Evolutionary conservation across 2,113 vertebrate genomes (phyloP).

Genomic region (Ariopsis seemanni): DNA sequence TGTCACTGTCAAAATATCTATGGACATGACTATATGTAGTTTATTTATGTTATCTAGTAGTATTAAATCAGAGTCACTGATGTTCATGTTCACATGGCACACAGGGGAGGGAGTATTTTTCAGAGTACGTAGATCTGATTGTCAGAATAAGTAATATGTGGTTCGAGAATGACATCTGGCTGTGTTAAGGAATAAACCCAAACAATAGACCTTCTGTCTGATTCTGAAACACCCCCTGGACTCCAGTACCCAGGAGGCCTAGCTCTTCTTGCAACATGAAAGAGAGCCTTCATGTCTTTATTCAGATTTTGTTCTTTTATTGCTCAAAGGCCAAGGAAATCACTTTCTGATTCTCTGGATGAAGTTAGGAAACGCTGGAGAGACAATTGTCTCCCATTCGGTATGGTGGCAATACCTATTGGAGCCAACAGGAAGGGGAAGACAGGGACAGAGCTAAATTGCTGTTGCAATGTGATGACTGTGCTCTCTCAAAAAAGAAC

Average conservation of each 20-base stretch:
- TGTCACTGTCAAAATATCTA: too few species aligned
- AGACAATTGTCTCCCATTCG: neutral
- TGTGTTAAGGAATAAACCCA: conserved; percentile 23
- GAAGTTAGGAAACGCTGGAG: conserved; percentile 21
- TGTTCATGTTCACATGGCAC: neutral
- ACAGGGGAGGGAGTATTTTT: neutral
- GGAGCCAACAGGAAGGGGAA: conserved; percentile 23
- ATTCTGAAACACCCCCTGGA: neutral
- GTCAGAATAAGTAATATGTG: conserved; percentile 36
- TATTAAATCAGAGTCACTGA: conserved; percentile 33
- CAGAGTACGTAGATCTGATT: neutral
- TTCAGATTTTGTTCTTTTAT: conserved; percentile 23
- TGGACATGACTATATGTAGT: neutral
- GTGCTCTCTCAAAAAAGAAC: conserved; percentile 41
- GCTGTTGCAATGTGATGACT: conserved; percentile 37
- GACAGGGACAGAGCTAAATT: conserved; percentile 19
- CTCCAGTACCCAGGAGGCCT: conserved; percentile 31
- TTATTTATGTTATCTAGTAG: conserved; percentile 9
- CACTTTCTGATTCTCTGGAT: neutral
- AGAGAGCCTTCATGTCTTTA: conserved; percentile 29
- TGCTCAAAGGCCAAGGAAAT: conserved; percentile 12
- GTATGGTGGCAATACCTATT: neutral
- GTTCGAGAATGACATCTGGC: conserved; percentile 26
- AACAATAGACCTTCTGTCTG: conserved; percentile 43
- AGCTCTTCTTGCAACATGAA: conserved; percentile 31